phyloP scores from a whole-genome alignment of 2,113 vertebrate species.

The Oncorhynchus masou region DNA sequence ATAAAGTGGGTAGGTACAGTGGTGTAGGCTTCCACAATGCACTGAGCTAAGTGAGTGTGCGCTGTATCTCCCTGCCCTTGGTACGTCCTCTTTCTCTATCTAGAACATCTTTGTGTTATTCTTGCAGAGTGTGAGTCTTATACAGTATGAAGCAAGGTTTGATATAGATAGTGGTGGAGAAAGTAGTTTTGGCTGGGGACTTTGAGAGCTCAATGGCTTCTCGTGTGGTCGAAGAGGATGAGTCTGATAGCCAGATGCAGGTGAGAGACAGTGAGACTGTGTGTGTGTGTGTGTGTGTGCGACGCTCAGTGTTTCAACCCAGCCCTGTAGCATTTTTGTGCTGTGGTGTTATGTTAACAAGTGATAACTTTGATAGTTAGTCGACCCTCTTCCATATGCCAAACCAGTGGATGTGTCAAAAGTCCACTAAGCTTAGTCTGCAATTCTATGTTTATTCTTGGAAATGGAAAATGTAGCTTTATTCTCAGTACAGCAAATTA shows the following conservation, averaged over 20 bases:
- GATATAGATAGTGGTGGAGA: not conserved
- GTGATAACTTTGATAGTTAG: too few relatives aligned
- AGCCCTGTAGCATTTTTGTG: not conserved
- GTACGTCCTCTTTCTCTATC: not conserved
- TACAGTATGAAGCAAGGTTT: too few relatives aligned
- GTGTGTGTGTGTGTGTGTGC: not conserved
- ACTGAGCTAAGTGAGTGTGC: not conserved
- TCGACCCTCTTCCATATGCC: too few relatives aligned
- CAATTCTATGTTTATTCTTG: not conserved
- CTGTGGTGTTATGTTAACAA: not conserved
- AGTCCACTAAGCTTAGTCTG: not conserved
- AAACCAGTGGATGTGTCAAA: not conserved
- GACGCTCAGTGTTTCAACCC: not conserved
- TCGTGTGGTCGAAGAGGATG: constrained; percentile 45
- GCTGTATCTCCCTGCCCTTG: not conserved
- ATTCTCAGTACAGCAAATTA: not conserved
- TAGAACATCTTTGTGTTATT: not conserved
- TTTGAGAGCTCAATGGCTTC: constrained; percentile 45
- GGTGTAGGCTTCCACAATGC: constrained; percentile 5
- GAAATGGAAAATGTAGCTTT: not conserved
- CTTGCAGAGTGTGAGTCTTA: not conserved
- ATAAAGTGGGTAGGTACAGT: not conserved
- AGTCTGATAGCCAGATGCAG: constrained; percentile 45
- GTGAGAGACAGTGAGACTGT: constrained; percentile 30
- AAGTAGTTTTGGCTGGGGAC: not conserved